These are phyloP conservation scores for Cisticola juncidis DNA, from an alignment of 2,113 vertebrate species.

Conservation along the genomic window DNA sequence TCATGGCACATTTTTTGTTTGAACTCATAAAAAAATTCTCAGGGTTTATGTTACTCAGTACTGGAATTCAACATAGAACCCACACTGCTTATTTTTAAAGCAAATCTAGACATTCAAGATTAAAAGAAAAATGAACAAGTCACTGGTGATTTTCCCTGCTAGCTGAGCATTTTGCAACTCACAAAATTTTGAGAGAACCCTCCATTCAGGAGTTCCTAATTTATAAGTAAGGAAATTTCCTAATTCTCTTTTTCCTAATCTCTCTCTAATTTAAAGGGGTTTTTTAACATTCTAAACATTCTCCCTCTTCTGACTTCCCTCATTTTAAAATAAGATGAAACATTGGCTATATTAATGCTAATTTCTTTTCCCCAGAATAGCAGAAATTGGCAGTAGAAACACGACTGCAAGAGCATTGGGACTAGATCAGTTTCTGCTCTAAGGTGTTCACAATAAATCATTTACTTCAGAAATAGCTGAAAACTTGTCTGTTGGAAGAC, in stretches of 20 bases:
- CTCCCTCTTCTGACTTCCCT: background rate
- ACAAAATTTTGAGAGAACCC: background rate
- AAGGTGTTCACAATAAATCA: background rate
- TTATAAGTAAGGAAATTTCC: background rate
- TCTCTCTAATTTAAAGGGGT: background rate
- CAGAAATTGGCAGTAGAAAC: background rate
- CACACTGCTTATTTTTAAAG: constrained; percentile 15
- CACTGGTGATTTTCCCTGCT: background rate
- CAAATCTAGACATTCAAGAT: background rate
- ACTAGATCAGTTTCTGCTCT: background rate
- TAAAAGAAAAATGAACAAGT: background rate
- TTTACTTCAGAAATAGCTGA: background rate
- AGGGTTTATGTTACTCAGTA: background rate
- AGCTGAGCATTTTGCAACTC: background rate
- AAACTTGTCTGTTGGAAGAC: background rate
- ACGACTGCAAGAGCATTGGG: background rate
- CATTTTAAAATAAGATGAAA: background rate
- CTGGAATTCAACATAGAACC: background rate
- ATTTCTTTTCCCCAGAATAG: background rate
- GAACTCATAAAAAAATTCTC: background rate
- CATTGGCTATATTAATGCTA: background rate
- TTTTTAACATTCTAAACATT: background rate
- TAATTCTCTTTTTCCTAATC: background rate
- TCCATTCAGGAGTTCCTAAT: background rate
- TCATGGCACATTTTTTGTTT: background rate